phyloP scores from a whole-genome alignment of 2,113 vertebrate genomes.

The Cyprinodon variegatus region DNA sequence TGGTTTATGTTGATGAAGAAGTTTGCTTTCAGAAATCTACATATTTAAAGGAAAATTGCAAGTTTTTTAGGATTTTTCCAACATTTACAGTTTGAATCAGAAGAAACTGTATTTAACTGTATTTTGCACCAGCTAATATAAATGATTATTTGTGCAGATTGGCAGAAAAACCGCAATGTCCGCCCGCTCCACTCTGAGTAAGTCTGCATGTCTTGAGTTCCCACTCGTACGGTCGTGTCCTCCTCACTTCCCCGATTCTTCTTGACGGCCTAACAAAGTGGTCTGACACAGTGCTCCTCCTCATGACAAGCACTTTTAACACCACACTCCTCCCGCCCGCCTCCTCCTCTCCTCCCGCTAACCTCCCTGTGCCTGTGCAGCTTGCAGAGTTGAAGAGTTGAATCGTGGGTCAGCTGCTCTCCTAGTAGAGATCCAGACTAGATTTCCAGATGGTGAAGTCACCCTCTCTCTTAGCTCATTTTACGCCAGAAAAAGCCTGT shows the following conservation, averaged over 20 bases:
- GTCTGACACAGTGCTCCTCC: constrained; percentile 63
- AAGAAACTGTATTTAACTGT: not conserved
- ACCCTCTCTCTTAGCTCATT: constrained; percentile 87
- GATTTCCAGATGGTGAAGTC: constrained; percentile 92
- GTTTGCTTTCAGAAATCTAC: too few species aligned
- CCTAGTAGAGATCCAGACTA: constrained; percentile 83
- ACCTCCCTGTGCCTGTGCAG: constrained; percentile 42
- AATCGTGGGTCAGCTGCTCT: constrained; percentile 91
- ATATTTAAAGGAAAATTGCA: not conserved
- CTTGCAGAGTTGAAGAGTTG: constrained; percentile 85
- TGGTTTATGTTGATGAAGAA: too few species aligned
- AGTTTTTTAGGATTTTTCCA: not conserved
- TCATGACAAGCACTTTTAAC: constrained; percentile 65
- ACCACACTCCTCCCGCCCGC: constrained; percentile 31
- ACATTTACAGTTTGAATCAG: not conserved
- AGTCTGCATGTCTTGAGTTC: not conserved
- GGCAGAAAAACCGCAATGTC: not conserved
- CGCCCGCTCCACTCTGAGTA: constrained; percentile 1
- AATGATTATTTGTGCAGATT: not conserved
- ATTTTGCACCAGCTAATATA: not conserved
- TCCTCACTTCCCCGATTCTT: constrained; percentile 40
- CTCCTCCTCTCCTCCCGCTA: constrained; percentile 25
- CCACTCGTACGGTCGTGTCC: not conserved
- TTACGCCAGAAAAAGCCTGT: constrained; percentile 64
- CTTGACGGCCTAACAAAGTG: constrained; percentile 62